Conservation (phyloP, 2,888 invertebrate species). For the Resseliella maxima region DNA sequence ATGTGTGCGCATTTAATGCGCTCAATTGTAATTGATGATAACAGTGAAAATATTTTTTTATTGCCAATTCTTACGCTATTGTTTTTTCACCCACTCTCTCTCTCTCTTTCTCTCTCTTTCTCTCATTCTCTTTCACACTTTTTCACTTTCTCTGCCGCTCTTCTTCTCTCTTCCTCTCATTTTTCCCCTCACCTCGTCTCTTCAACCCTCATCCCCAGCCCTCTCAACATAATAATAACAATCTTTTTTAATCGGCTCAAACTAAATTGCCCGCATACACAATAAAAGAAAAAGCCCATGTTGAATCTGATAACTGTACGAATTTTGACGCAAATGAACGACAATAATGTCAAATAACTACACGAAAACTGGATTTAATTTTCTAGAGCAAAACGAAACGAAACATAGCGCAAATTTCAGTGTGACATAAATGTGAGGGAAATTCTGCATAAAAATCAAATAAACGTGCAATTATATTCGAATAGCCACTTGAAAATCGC, state of each 20-base stretch:
- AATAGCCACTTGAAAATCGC: not conserved
- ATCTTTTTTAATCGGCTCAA: constrained; percentile 38
- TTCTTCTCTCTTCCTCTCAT: not conserved
- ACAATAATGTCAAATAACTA: not conserved
- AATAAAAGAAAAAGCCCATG: not conserved
- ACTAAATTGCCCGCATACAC: not conserved
- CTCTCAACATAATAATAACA: not conserved
- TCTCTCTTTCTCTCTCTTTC: too few relatives aligned
- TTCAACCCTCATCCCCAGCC: too few relatives aligned
- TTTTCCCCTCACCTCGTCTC: too few relatives aligned
- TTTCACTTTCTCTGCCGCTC: too few relatives aligned
- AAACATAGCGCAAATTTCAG: not conserved
- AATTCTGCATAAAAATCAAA: constrained; percentile 10
- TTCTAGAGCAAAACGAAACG: not conserved
- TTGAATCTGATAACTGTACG: not conserved
- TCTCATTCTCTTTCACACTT: too few relatives aligned
- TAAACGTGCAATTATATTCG: not conserved
- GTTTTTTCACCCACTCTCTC: not conserved
- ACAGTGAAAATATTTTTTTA: constrained; percentile 5
- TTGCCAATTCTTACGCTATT: constrained; percentile 27
- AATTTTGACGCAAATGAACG: not conserved
- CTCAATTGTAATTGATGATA: constrained; percentile 38
- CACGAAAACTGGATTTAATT: constrained; percentile 37
- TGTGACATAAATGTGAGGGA: not conserved
- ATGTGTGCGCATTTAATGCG: not conserved